Evolutionary conservation across 2,113 vertebrate genomes (phyloP).

Genomic region (Platycercus adscitus): DNA sequence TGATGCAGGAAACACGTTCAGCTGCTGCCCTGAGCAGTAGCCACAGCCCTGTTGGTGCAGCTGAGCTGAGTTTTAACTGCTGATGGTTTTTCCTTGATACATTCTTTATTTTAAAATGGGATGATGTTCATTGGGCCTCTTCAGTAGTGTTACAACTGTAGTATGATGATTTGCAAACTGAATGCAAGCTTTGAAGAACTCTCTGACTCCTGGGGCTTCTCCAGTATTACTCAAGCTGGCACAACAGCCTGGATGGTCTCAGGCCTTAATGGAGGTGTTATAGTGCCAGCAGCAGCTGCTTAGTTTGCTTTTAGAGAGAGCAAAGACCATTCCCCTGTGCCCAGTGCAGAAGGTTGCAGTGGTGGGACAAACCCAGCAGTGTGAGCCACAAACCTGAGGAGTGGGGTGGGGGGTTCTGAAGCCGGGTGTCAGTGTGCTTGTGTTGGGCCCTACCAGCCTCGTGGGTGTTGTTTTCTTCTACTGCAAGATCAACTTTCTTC

Average conservation of each 20-base stretch:
- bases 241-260: not conserved
- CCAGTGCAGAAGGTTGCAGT: not conserved
- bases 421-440: too few species aligned
- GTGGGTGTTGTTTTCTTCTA: not conserved
- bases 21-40: not conserved
- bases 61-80: not conserved
- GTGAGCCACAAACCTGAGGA: not conserved
- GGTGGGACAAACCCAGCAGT: not conserved
- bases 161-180: not conserved
- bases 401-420: not conserved
- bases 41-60: not conserved
- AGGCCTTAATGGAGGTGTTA: rapidly evolving
- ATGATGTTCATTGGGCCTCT: not conserved
- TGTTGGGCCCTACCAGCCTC: not conserved
- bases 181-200: not conserved
- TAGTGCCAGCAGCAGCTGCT: not conserved
- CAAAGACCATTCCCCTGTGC: not conserved
- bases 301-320: not conserved
- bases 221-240: not conserved
- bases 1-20: rapidly evolving
- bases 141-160: not conserved
- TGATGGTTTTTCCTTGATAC: not conserved
- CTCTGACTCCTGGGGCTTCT: not conserved
- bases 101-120: not conserved
- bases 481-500: not conserved